These are phyloP conservation scores for Harmothoe impar DNA, from an alignment of 2,888 invertebrate species.

Conservation along the genomic window DNA sequence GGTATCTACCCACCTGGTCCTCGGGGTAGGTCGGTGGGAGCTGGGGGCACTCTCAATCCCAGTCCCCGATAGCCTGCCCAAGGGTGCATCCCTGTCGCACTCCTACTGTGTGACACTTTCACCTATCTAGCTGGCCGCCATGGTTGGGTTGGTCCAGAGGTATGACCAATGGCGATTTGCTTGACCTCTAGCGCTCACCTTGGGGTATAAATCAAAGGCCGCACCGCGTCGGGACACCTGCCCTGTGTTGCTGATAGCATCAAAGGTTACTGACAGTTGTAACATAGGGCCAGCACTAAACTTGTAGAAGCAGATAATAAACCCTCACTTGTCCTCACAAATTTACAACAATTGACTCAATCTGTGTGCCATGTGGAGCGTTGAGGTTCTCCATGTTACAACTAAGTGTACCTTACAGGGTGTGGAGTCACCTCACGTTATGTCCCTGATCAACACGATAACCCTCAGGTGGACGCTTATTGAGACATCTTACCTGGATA, in stretches of 20 bases:
- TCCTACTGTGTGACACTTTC: conserved; percentile 15
- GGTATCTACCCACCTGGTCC: neutral
- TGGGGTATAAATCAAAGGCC: neutral
- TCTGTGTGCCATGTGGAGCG: no score
- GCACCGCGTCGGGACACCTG: conserved; percentile 10
- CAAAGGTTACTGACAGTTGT: neutral
- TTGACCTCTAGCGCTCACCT: conserved; percentile 9
- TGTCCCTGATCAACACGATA: no score
- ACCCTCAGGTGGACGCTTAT: no score
- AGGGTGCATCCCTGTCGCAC: neutral
- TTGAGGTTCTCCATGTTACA: no score
- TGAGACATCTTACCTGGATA: no score
- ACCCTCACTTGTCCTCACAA: neutral
- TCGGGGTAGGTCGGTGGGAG: neutral
- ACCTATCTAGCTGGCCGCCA: neutral
- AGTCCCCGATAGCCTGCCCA: no score
- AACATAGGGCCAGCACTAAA: neutral
- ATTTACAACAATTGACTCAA: neutral
- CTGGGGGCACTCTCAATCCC: no score
- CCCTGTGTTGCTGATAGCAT: neutral
- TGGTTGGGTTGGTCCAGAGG: neutral
- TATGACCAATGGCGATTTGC: conserved; percentile 42
- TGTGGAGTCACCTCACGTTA: no score
- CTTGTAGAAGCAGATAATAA: neutral
- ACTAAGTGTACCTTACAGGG: no score